Conservation (phyloP, 2,888 invertebrate genomes). For the Ophraella communa region DNA sequence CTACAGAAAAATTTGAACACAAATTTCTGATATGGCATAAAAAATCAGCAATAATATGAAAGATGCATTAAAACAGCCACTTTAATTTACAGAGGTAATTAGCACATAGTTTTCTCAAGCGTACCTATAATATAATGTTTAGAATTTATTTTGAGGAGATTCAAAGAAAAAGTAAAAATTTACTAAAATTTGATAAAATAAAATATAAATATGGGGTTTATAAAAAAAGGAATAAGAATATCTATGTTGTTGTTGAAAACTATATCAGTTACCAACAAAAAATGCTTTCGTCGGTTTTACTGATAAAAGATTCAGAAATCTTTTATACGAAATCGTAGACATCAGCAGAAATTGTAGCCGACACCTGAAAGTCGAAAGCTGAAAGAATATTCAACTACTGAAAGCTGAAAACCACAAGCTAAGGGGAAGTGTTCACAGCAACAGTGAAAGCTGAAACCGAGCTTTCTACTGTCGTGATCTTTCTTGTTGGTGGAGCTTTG, state of each 20-base stretch:
- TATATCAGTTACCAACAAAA: neutral
- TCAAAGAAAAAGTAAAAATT: too few species aligned
- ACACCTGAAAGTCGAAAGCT: slow-evolving; percentile 48
- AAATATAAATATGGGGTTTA: too few species aligned
- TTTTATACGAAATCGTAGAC: slow-evolving; percentile 40
- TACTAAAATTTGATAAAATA: too few species aligned
- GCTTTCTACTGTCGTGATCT: slow-evolving; percentile 54
- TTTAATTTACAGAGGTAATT: too few species aligned
- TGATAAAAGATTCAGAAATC: neutral
- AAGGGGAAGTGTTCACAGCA: slow-evolving; percentile 44
- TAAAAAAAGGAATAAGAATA: too few species aligned
- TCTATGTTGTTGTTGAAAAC: neutral
- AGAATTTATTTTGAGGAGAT: too few species aligned
- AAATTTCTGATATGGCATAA: too few species aligned
- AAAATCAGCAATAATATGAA: too few species aligned
- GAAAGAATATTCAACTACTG: slow-evolving; percentile 37
- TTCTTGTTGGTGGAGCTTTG: slow-evolving; percentile 46
- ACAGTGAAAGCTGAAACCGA: slow-evolving; percentile 54
- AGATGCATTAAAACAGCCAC: too few species aligned
- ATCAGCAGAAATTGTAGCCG: slow-evolving; percentile 47
- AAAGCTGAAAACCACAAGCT: slow-evolving; percentile 14
- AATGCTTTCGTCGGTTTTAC: neutral
- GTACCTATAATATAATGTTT: too few species aligned
- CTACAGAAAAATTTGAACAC: too few species aligned
- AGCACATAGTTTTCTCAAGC: too few species aligned